Percentiles rank a stretch among this genome's conserved stretches.
Conservation (phyloP, 1,140 invertebrate genomes). For the Thalassaphorura encarpata region DNA sequence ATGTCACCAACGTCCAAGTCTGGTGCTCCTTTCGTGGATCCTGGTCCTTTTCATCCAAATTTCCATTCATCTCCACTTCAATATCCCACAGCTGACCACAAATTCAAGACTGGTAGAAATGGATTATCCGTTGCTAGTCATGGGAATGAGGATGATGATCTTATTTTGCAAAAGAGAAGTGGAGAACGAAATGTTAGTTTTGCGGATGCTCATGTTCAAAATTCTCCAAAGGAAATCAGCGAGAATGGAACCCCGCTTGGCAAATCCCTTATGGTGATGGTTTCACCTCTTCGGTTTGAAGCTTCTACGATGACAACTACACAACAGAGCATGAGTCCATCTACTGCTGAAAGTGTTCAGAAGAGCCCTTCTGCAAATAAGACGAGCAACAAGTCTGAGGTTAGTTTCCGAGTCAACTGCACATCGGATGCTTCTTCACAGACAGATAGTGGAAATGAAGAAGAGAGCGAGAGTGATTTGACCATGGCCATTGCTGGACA, state of each 20-base stretch:
- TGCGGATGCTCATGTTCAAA: neutral
- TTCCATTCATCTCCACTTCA: too few relatives aligned
- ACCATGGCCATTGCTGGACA: neutral
- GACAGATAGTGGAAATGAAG: constrained; percentile 18
- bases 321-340: neutral
- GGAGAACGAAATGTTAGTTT: neutral
- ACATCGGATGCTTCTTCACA: constrained; percentile 25
- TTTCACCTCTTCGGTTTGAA: constrained; percentile 16
- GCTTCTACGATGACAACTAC: neutral
- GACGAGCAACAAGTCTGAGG: constrained; percentile 13
- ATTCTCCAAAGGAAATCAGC: neutral
- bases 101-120: too few relatives aligned
- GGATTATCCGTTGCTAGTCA: too few relatives aligned
- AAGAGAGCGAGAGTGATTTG: neutral
- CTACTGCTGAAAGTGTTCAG: constrained; percentile 6
- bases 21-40: neutral
- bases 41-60: neutral
- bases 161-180: neutral
- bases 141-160: too few relatives aligned
- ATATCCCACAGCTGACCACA: too few relatives aligned
- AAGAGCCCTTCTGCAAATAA: neutral
- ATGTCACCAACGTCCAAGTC: too few relatives aligned
- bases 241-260: neutral
- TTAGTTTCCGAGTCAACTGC: constrained; percentile 19
- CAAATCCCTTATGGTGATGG: neutral